Base-by-base conservation (phyloP, 30 jellyfish, hydroid and myxozoan genomes). In the Mastigias papua region DNA sequence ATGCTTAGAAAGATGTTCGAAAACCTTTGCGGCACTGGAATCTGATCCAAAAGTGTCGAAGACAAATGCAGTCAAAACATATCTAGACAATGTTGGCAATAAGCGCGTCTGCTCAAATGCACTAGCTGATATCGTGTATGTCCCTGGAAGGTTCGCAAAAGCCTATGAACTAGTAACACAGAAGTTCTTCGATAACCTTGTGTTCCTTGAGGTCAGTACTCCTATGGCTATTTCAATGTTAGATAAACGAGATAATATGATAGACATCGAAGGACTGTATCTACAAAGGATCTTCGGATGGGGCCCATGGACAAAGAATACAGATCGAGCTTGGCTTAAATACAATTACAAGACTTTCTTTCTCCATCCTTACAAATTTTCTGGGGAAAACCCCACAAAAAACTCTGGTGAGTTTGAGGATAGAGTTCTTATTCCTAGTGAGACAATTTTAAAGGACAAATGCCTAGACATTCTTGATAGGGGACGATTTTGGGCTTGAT, bases 131-230 rank as follows among this genome's bases (percentile, higher is more conserved):
- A 46, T 90, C 2, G 66, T 90, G 19, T 90, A 73, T 75, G 73
- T 82, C 11, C 95, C 97, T 1, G 77, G 48, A 19, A 34, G 81
- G 19, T 30, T 60, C 23, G 87, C 94, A 1, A 34, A 49, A 9
- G 49, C 42, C 34, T 81, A 58, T 69, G 88, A 33, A 19, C 29
- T 26, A 31, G 42, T 90, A 1, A 82, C 79, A 75, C 84, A 81
- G 7, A 19, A 68, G 2, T 90, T 73, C 54, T 67, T 35, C 77
- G 82, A 63, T 20, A 50, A 78, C 27, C 33, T 84, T 31, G 34
- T 83, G 66, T 90, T 82, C 65, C 51, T 90, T 17, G 97, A 90
- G 75, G 89, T 76, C 0, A 94, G 94, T 16, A 86, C 70, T 23
- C 94, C 97, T 2, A 82, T 76, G 91, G 20, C 86, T 9, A 16